A percentile compares a stretch with the other conserved stretches of the same genome.
These are phyloP conservation scores for Porites lobata DNA, from an alignment of 92 coral and sea anemone species.

Conservation along the genomic window DNA sequence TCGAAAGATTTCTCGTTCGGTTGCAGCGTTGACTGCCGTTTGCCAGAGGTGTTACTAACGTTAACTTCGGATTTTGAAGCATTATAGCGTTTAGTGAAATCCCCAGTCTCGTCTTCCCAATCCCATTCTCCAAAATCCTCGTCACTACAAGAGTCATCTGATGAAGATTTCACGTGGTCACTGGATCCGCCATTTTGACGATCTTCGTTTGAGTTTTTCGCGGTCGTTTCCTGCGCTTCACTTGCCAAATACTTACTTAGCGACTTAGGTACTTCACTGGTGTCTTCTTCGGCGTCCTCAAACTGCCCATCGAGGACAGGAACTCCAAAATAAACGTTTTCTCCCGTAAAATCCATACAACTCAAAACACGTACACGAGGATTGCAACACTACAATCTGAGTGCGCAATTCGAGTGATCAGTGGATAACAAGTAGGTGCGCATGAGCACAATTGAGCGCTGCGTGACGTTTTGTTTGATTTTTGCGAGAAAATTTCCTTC, in stretches of 20 bases:
- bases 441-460: constrained; percentile 7
- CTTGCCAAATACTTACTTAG: constrained; percentile 33
- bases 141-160: constrained; percentile 40
- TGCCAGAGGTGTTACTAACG: constrained; percentile 68
- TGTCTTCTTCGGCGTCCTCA: constrained; percentile 94
- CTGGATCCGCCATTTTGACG: constrained; percentile 29
- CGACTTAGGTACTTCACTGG: constrained; percentile 61
- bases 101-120: constrained; percentile 98
- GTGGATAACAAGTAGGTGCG: neutral
- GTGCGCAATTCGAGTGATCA: neutral
- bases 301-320: constrained; percentile 82
- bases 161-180: constrained; percentile 36
- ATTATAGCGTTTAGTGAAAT: constrained; percentile 95
- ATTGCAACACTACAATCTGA: neutral
- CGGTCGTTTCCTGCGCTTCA: neutral
- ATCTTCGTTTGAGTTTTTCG: constrained; percentile 1
- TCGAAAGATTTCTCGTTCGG: constrained; percentile 93
- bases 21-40: constrained; percentile 77
- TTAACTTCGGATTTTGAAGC: constrained; percentile 77
- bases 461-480: constrained; percentile 11
- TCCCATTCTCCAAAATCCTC: constrained; percentile 89
- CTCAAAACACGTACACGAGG: neutral
- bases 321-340: neutral
- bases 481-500: neutral
- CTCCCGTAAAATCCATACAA: constrained; percentile 2